A percentile compares a stretch with the other conserved stretches of the same genome.
These are phyloP conservation scores for Rhincodon typus DNA, from an alignment of 2,797 vertebrate species.

Conservation along the genomic window DNA sequence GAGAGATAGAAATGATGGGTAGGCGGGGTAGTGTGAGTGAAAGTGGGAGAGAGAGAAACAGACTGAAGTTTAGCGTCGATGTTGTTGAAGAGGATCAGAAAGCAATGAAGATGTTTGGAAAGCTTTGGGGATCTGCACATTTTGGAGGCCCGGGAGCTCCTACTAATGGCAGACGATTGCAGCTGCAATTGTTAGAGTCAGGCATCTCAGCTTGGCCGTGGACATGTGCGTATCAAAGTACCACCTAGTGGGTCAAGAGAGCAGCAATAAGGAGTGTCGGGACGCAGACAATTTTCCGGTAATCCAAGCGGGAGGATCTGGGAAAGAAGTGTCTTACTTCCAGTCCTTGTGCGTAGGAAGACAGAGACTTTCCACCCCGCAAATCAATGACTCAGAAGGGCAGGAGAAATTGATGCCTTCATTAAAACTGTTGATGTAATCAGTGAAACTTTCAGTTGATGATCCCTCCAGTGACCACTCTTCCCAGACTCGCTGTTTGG, in stretches of 20 bases:
- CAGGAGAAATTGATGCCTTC: neutral
- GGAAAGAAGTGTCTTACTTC: neutral
- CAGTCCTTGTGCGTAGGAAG: neutral
- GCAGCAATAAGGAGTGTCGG: neutral
- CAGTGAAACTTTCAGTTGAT: neutral
- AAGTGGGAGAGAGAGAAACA: neutral
- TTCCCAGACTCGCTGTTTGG: neutral
- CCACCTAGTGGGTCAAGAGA: neutral
- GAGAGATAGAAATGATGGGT: neutral
- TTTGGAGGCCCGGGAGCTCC: no score
- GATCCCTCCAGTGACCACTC: no score
- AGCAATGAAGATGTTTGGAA: no score
- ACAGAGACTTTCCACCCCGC: neutral
- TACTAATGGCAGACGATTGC: no score
- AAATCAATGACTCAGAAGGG: neutral
- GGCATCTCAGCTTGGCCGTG: neutral
- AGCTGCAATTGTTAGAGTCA: neutral
- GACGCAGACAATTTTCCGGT: neutral
- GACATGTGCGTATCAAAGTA: neutral
- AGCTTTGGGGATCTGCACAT: no score
- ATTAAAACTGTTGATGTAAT: neutral
- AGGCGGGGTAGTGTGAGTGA: neutral
- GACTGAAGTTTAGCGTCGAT: no score
- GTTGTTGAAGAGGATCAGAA: no score
- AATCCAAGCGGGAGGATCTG: rapidly evolving